Base-by-base conservation (phyloP, 2,888 invertebrate genomes). In the Gibbula magus region DNA sequence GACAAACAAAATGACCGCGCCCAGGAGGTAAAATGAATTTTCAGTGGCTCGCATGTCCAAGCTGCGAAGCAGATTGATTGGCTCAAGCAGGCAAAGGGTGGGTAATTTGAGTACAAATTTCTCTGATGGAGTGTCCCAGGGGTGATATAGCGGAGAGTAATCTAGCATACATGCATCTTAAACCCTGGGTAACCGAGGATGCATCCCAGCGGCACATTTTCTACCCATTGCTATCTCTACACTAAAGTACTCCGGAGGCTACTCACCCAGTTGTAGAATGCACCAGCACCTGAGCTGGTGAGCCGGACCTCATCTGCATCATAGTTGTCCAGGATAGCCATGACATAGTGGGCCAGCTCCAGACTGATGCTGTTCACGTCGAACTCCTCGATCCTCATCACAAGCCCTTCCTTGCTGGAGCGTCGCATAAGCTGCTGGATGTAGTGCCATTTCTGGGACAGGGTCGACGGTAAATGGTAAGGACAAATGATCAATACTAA, bases 221-320 rank as follows among this genome's bases (percentile, higher is more conserved):
- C n/a, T n/a, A n/a, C n/a, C n/a, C n/a, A n/a, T n/a, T n/a, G n/a
- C n/a, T n/a, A n/a, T n/a, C 54, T 54, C 5, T 20, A 3, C 54
- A 18, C 54, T 45, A 45, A 45, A 45, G 18, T 10, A 25, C 29
- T n/a, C n/a, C 0, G 8, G 8, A 61, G 4, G 5, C 13, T 18
- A 54, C 86, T 83, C 76, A 87, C 88, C 88, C 91, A 91, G n/a
- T 88, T 81, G 73, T 88, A 89, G 82, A 91, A 90, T 2, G 90
- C 85, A 0, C 88, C 88, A 13, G 90, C 90, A 10, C 89, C 90
- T 2, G 88, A 84, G 78, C 90, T 90, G 77, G 87, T 86, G 73
- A 86, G 84, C 32, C 89, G 76, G 25, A 88, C 88, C n/a, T 85
- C 82, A n/a, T 83, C 73, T 75, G 88, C 80, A 32, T 84, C 85